Conservation (phyloP, 1,140 invertebrate genomes). For the Pristionchus pacificus region DNA sequence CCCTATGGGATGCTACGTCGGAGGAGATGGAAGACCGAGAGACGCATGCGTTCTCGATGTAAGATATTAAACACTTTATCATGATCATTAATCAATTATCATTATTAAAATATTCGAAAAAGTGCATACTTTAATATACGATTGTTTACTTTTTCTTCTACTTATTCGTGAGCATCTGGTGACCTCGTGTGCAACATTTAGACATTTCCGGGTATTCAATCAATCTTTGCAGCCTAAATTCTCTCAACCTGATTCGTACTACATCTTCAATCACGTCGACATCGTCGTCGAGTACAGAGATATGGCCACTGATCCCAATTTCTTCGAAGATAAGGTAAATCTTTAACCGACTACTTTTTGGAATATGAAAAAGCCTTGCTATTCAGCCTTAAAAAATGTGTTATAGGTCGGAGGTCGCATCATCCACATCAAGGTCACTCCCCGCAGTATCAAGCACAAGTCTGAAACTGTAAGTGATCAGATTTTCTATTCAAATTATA, state of each 20-base stretch:
- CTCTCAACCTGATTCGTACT: slow-evolving; percentile 71
- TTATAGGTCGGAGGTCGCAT: slow-evolving; percentile 76
- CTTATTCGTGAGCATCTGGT: background rate
- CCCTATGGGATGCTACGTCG: slow-evolving; percentile 90
- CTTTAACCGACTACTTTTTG: background rate
- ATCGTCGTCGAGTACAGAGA: slow-evolving; percentile 87
- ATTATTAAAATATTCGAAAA: too few species aligned
- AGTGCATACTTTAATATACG: too few species aligned
- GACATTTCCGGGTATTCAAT: too few species aligned
- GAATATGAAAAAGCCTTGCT: background rate
- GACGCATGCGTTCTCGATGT: slow-evolving; percentile 67
- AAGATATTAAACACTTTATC: background rate
- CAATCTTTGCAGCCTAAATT: slow-evolving; percentile 46
- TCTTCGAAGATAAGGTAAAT: slow-evolving; percentile 59
- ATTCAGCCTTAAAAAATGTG: background rate
- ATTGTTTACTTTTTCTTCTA: background rate
- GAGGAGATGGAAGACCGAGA: slow-evolving; percentile 62
- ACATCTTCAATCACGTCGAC: slow-evolving; percentile 94
- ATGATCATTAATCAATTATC: background rate
- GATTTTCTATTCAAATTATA: background rate
- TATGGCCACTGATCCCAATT: slow-evolving; percentile 75
- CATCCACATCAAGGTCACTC: slow-evolving; percentile 75
- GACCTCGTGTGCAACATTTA: background rate
- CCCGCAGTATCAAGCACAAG: slow-evolving; percentile 63
- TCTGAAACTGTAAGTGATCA: slow-evolving; percentile 7